phyloP scores from a whole-genome alignment of 2,888 invertebrate species.

The Cloeon dipterum region DNA sequence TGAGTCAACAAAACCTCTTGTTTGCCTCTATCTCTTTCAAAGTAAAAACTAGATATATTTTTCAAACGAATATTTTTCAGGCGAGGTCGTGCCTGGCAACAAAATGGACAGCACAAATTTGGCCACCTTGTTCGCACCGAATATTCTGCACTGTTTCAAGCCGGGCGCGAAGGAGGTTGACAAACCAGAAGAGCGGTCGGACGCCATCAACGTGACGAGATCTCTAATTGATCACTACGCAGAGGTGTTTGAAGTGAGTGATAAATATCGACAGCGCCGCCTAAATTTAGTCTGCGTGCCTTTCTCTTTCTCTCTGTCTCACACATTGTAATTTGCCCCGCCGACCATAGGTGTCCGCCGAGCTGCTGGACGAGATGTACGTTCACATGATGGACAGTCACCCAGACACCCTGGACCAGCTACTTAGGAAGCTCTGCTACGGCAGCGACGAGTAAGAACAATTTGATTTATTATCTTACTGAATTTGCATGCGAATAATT shows the following conservation, averaged over 20 bases:
- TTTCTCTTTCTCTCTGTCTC: no score
- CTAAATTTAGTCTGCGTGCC: no score
- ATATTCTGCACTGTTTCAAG: constrained; percentile 54
- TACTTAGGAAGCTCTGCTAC: constrained; percentile 15
- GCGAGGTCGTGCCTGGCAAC: constrained; percentile 45
- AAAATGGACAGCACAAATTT: constrained; percentile 86
- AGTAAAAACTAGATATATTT: no score
- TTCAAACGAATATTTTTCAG: no score
- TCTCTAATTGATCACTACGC: constrained; percentile 48
- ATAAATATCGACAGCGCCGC: neutral
- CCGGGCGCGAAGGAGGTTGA: constrained; percentile 30
- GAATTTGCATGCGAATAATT: no score
- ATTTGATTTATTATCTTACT: no score
- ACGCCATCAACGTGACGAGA: constrained; percentile 76
- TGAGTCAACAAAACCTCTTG: no score
- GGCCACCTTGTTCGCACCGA: constrained; percentile 83
- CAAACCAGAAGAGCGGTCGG: constrained; percentile 55
- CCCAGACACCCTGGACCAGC: constrained; percentile 53
- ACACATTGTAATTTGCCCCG: no score
- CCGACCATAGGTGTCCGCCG: constrained; percentile 44
- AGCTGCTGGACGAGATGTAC: constrained; percentile 67
- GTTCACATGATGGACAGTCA: constrained; percentile 63
- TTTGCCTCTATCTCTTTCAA: no score
- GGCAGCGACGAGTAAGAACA: constrained; percentile 19
- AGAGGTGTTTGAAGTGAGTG: constrained; percentile 36